These are phyloP conservation scores for Eupsittula cactorum DNA, from an alignment of 2,113 vertebrate genomes.

Conservation along the genomic window DNA sequence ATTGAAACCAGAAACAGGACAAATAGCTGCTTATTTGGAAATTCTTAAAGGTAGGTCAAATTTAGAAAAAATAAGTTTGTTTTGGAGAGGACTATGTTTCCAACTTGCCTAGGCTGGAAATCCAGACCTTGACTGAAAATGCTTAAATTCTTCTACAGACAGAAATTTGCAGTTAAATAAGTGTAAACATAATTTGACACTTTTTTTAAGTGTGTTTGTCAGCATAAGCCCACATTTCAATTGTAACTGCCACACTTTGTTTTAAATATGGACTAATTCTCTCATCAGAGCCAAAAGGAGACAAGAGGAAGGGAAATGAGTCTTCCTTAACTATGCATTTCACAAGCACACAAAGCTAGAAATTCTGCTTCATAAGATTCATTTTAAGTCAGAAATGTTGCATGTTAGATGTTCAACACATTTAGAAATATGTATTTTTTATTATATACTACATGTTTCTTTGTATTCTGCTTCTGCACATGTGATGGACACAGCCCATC, in stretches of 20 bases:
- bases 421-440: not conserved
- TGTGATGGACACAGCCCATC: not conserved
- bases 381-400: not conserved
- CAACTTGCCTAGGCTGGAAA: constrained; percentile 9
- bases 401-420: not conserved
- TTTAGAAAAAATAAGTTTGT: not conserved
- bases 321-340: not conserved
- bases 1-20: constrained; percentile 24
- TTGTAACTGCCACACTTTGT: not conserved
- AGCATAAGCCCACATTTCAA: not conserved
- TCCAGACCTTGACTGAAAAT: not conserved
- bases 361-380: not conserved
- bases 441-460: not conserved
- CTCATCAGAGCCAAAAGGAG: not conserved
- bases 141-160: not conserved
- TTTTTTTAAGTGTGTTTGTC: not conserved
- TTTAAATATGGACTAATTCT: not conserved
- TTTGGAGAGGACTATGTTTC: constrained; percentile 20
- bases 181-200: not conserved
- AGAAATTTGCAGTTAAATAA: constrained; percentile 11
- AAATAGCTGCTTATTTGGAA: constrained; percentile 33
- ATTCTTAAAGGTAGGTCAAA: constrained; percentile 12
- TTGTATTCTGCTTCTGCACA: not conserved
- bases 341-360: not conserved
- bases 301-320: not conserved